Evolutionary conservation across 2,113 vertebrate genomes (phyloP).

Genomic region (Falco punctatus): DNA sequence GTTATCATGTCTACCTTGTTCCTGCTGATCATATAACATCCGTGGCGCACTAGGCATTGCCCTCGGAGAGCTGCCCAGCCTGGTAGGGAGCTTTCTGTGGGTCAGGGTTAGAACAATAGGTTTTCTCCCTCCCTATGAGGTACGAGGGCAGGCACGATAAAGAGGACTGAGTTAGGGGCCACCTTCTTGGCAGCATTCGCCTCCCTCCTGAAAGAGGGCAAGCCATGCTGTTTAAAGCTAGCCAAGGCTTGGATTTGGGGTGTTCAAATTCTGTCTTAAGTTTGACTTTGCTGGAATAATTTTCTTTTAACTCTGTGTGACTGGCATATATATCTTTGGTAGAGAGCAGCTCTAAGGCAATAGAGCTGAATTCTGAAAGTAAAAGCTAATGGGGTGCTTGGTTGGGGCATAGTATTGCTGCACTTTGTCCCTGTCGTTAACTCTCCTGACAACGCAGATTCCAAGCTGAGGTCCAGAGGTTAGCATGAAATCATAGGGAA

Average conservation of each 20-base stretch:
- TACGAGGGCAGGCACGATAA: neutral
- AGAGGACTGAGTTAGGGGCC: neutral
- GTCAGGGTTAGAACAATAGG: neutral
- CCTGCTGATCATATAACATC: neutral
- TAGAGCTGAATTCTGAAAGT: conserved; percentile 5
- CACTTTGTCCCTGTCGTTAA: neutral
- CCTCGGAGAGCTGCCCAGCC: neutral
- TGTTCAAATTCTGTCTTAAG: neutral
- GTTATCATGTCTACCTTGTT: neutral
- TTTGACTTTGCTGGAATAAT: neutral
- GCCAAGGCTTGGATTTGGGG: neutral
- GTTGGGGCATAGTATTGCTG: neutral
- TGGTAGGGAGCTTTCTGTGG: neutral
- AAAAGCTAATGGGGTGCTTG: neutral
- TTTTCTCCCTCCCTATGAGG: neutral
- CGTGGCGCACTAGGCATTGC: accelerated
- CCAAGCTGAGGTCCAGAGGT: neutral
- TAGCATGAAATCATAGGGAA: neutral
- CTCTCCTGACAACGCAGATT: neutral
- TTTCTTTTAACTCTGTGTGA: neutral
- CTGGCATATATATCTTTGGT: neutral
- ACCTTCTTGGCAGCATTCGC: neutral
- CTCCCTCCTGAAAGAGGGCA: neutral
- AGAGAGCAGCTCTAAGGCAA: neutral
- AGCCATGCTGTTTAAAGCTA: neutral